A percentile compares a stretch with the other conserved stretches of the same genome.
Conservation (phyloP, 2,113 vertebrate species). For the Oostethus manadensis region DNA sequence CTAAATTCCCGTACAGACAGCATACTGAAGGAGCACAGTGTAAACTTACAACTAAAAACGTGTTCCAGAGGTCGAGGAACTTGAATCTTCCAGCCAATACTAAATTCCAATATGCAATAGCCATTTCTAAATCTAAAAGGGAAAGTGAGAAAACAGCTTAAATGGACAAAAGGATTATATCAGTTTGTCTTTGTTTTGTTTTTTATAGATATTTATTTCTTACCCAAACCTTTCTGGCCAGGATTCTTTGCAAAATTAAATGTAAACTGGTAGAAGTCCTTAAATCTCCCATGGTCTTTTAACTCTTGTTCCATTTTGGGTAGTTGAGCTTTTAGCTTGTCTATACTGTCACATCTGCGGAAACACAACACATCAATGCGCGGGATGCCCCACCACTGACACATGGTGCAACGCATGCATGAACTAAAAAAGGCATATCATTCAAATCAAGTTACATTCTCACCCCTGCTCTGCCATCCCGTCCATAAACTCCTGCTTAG, state of each 20-base stretch:
- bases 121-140: constrained; percentile 90
- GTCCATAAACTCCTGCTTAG: constrained; percentile 89
- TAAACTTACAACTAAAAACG: constrained; percentile 88
- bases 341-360: constrained; percentile 83
- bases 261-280: constrained; percentile 96
- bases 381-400: background rate
- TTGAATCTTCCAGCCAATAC: constrained; percentile 90
- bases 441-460: constrained; percentile 36
- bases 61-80: constrained; percentile 94
- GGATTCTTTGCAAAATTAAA: constrained; percentile 95
- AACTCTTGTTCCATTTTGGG: constrained; percentile 89
- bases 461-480: constrained; percentile 92
- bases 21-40: background rate
- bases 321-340: constrained; percentile 84
- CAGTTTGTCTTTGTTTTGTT: background rate
- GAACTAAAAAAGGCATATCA: too few relatives aligned
- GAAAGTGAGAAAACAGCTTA: background rate
- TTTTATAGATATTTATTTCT: constrained; percentile 34
- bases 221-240: constrained; percentile 92
- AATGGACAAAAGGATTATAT: background rate
- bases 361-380: constrained; percentile 24
- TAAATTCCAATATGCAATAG: constrained; percentile 95
- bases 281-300: constrained; percentile 86
- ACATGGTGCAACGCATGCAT: too few relatives aligned
- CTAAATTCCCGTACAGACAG: background rate